A percentile compares a stretch with the other conserved stretches of the same genome.
These are phyloP conservation scores for Pristionchus entomophagus DNA, from an alignment of 2,888 invertebrate genomes.

Conservation along the genomic window DNA sequence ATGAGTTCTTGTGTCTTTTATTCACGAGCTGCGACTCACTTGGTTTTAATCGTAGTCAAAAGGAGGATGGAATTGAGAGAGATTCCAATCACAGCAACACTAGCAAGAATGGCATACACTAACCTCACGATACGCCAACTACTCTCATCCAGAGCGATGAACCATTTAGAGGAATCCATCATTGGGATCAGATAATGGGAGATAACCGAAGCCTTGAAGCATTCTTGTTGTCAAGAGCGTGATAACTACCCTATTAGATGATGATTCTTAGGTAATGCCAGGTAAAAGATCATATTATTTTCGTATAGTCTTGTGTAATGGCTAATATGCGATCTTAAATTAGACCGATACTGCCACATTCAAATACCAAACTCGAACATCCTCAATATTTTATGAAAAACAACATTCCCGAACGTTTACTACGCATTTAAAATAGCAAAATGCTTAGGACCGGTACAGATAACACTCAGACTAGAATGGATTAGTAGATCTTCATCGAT, in stretches of 20 bases:
- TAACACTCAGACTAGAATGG: background rate
- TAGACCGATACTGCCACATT: too few relatives aligned
- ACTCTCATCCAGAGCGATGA: background rate
- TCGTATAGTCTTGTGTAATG: too few relatives aligned
- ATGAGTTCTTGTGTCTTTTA: background rate
- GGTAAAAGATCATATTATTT: too few relatives aligned
- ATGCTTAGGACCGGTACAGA: background rate
- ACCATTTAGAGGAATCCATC: too few relatives aligned
- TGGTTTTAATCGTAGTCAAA: background rate
- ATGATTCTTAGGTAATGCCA: too few relatives aligned
- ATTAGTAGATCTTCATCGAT: conserved; percentile 68
- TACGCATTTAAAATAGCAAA: background rate
- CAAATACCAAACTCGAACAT: too few relatives aligned
- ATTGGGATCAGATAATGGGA: too few relatives aligned
- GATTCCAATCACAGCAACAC: background rate
- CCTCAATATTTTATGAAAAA: background rate
- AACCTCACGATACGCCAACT: background rate
- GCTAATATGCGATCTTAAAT: too few relatives aligned
- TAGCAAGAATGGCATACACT: background rate
- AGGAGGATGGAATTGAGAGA: background rate
- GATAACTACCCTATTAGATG: too few relatives aligned
- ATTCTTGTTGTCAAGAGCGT: too few relatives aligned
- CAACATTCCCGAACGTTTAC: background rate
- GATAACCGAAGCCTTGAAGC: too few relatives aligned
- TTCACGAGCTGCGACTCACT: background rate